Percentiles rank a stretch among this genome's conserved stretches.
Evolutionary conservation across 2,888 invertebrate species (phyloP).

Genomic region (Netelia melanura): DNA sequence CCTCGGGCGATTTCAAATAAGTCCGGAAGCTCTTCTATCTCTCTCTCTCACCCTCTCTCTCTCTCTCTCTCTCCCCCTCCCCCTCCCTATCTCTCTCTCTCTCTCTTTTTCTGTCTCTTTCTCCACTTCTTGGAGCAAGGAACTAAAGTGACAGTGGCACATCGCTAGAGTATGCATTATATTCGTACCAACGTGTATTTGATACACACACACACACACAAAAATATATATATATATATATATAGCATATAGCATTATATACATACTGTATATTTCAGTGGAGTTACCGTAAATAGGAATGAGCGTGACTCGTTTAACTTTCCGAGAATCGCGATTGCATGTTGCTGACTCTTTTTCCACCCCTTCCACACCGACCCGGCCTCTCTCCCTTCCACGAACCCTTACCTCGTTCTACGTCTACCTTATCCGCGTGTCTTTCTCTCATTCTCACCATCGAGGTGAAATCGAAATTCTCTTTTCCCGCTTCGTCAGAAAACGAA

Average conservation of each 20-base stretch:
- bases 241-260: background rate
- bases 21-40: constrained; percentile 37
- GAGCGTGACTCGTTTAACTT: constrained; percentile 64
- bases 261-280: constrained; percentile 18
- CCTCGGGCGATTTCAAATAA: constrained; percentile 49
- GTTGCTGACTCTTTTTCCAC: constrained; percentile 38
- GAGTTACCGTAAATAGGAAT: constrained; percentile 61
- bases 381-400: constrained; percentile 29
- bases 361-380: background rate
- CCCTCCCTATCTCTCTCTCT: too few relatives aligned
- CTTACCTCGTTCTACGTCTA: constrained; percentile 26
- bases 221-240: constrained; percentile 39
- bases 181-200: constrained; percentile 3
- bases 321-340: constrained; percentile 60
- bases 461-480: constrained; percentile 46
- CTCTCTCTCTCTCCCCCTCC: constrained; percentile 4
- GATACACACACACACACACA: background rate
- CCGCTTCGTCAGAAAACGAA: constrained; percentile 10
- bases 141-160: constrained; percentile 45
- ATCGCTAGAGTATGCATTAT: constrained; percentile 31
- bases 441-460: constrained; percentile 38
- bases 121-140: constrained; percentile 9
- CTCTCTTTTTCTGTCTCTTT: background rate
- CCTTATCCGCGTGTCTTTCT: constrained; percentile 35
- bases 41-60: background rate